Conservation (phyloP, 2,888 invertebrate genomes). For the Drosophila flavopinicola region DNA sequence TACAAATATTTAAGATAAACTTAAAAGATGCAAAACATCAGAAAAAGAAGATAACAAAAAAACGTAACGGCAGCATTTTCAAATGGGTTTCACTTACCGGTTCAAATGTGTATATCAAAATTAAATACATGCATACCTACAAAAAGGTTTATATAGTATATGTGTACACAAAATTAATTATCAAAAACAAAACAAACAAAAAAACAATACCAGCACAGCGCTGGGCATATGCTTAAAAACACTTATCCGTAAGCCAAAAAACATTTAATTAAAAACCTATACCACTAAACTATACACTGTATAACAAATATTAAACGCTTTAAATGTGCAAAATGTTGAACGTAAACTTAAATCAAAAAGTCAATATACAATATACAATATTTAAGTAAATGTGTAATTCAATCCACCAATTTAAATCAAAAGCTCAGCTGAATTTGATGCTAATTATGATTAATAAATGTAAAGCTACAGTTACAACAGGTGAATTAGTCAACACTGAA, state of each 20-base stretch:
- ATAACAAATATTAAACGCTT: conserved; percentile 20
- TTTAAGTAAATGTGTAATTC: conserved; percentile 13
- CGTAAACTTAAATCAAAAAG: conserved; percentile 10
- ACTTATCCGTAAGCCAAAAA: conserved; percentile 29
- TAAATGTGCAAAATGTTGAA: conserved; percentile 31
- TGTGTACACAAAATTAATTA: too few relatives aligned
- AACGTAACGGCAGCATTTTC: conserved; percentile 72
- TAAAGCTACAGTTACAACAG: conserved; percentile 9
- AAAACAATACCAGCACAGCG: conserved; percentile 41
- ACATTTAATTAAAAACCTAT: neutral
- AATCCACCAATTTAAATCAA: conserved; percentile 8
- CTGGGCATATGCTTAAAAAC: conserved; percentile 52
- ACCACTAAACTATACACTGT: neutral
- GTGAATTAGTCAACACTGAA: conserved; percentile 9
- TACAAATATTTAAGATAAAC: conserved; percentile 7
- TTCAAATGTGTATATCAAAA: conserved; percentile 62
- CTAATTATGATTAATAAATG: neutral
- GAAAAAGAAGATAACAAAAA: conserved; percentile 11
- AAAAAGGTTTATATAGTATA: too few relatives aligned
- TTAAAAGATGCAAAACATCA: neutral
- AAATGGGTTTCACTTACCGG: conserved; percentile 70
- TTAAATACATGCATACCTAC: conserved; percentile 34
- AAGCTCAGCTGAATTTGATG: conserved; percentile 17
- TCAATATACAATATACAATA: conserved; percentile 1
- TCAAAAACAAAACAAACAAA: too few relatives aligned